These are phyloP conservation scores for Pogonomyrmex barbatus DNA, from an alignment of 1,140 invertebrate genomes.

Conservation along the genomic window DNA sequence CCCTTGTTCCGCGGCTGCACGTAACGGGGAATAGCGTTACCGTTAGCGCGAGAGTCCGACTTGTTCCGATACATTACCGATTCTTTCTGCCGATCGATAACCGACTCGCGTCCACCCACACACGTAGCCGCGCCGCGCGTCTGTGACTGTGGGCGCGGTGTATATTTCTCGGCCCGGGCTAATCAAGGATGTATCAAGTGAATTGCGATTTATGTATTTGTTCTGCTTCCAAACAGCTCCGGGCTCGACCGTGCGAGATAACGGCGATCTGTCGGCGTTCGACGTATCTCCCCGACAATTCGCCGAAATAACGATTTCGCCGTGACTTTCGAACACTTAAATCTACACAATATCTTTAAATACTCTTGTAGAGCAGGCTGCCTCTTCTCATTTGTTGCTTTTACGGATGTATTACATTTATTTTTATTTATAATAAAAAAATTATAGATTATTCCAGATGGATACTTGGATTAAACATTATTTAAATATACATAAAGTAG, in stretches of 20 bases:
- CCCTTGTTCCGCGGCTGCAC: conserved; percentile 51
- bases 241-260: not conserved
- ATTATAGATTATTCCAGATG: too few relatives aligned
- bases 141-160: conserved; percentile 15
- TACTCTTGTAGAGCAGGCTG: too few relatives aligned
- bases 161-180: conserved; percentile 2
- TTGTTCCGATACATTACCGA: conserved; percentile 69
- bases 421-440: too few relatives aligned
- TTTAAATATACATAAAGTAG: too few relatives aligned
- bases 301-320: not conserved
- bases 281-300: not conserved
- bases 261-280: not conserved
- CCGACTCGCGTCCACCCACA: conserved; percentile 38
- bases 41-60: conserved; percentile 61
- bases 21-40: conserved; percentile 67
- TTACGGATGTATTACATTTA: too few relatives aligned
- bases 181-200: conserved; percentile 14
- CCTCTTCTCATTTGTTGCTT: too few relatives aligned
- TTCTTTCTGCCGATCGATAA: conserved; percentile 66
- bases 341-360: not conserved
- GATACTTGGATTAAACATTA: too few relatives aligned
- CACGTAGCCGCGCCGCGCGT: not conserved
- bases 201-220: conserved; percentile 38
- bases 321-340: not conserved
- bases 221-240: not conserved